Base-by-base conservation (phyloP, 1,140 invertebrate genomes). In the Zophobas atratus region DNA sequence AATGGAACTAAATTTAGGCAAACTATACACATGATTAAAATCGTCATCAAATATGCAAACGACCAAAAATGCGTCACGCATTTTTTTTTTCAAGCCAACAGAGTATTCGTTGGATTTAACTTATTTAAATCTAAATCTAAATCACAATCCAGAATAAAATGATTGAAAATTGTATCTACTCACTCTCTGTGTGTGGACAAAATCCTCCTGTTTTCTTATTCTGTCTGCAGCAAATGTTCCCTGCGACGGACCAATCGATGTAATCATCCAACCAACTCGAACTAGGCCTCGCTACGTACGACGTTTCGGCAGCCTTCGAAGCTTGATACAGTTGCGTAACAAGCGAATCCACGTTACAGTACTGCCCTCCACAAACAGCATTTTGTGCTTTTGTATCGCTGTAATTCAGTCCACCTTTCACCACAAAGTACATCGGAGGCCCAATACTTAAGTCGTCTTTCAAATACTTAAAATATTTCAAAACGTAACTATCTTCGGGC, bases 231-330 rank as follows among this genome's bases (percentile, higher is more conserved):
- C 94, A 95, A 4, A 80, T 80, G 46, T 77, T 57, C 0, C 84
- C 38, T 4, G 88, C 82, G 0, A 83, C 83, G 0, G 92, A 87
- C 98, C 98, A 99, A 87, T 96, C 95, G 81, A 98, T 92, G 87
- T 98, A 99, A 87, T 99, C 98, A 86, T 99, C 98, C 53, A 99
- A 84, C 98, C 98, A 99, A 48, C 96, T 97, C 8, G 93, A 93
- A 0, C 96, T 91, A n/a, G 95, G 92, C 80, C 95, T 92, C 0
- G 95, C 96, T 79, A 99, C 94, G 80, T 94, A 97, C 0, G 96
- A 94, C 74, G 92, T 88, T 60, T 94, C 91, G 0, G 93, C 86
- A 39, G 88, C 85, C 83, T 91, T 90, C 0, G 95, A 91, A 1
- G 97, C 89, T 43, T 91, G 85, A 83, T 94, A 97, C 34, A 99